Conservation (phyloP, 2,113 vertebrate species). For the Crotophaga sulcirostris region DNA sequence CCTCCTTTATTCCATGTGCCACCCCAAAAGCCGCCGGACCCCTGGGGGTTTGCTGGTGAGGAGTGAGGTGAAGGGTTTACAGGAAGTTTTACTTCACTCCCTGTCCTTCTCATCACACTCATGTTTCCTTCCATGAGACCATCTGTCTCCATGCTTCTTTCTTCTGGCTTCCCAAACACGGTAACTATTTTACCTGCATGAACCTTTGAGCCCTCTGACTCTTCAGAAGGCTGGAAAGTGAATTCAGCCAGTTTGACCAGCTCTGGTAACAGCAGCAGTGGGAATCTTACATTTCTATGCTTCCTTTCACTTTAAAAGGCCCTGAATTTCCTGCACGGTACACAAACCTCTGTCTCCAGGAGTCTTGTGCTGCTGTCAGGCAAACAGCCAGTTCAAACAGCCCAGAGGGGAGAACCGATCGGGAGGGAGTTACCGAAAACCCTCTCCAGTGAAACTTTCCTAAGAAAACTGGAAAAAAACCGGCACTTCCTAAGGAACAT, state of each 20-base stretch:
- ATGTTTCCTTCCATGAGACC: neutral
- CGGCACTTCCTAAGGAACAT: neutral
- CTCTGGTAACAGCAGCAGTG: neutral
- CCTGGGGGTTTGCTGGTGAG: neutral
- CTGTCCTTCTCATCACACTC: neutral
- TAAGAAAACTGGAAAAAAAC: neutral
- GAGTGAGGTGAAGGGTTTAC: neutral
- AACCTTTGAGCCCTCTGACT: neutral
- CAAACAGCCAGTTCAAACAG: slow-evolving; percentile 16
- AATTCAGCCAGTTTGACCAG: neutral
- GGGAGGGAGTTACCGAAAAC: neutral
- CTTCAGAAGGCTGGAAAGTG: neutral
- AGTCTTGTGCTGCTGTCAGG: neutral
- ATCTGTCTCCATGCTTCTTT: neutral
- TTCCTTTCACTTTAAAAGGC: neutral
- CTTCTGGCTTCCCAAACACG: neutral
- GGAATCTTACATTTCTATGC: neutral
- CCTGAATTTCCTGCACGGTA: neutral
- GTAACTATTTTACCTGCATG: rapidly evolving
- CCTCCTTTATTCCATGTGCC: neutral
- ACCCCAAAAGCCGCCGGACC: neutral
- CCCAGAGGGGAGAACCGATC: neutral
- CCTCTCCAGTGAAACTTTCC: neutral
- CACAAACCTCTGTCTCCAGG: neutral
- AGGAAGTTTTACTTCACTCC: neutral